Conservation (phyloP, 2,888 invertebrate genomes). For the Campaea margaritaria region DNA sequence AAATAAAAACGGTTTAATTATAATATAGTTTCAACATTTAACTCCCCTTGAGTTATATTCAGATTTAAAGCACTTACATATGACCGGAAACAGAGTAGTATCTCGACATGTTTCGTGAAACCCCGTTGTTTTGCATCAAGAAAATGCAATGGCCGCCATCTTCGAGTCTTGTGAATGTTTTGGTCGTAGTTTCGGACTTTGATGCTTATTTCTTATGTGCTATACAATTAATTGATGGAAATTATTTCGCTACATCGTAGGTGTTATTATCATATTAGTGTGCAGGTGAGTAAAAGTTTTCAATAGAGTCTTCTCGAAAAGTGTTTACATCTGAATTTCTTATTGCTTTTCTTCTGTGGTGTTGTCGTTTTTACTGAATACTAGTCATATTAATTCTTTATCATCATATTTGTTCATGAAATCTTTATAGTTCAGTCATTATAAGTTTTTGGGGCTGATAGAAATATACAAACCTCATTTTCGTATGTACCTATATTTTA, state of each 20-base stretch:
- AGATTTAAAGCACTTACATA: slow-evolving; percentile 13
- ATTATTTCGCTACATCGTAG: slow-evolving; percentile 74
- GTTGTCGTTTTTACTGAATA: slow-evolving; percentile 79
- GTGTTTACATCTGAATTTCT: slow-evolving; percentile 91
- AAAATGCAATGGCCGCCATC: slow-evolving; percentile 94
- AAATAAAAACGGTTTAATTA: background rate
- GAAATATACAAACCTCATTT: slow-evolving; percentile 78
- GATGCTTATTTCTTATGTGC: slow-evolving; percentile 75
- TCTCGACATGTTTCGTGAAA: slow-evolving; percentile 79
- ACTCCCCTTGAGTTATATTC: background rate
- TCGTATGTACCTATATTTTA: slow-evolving; percentile 71
- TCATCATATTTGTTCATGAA: slow-evolving; percentile 36
- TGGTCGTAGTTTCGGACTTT: slow-evolving; percentile 85
- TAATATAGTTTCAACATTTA: background rate
- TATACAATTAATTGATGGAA: slow-evolving; percentile 79
- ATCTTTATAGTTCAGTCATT: slow-evolving; percentile 52
- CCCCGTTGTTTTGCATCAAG: slow-evolving; percentile 91
- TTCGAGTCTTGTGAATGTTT: slow-evolving; percentile 93
- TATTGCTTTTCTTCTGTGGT: slow-evolving; percentile 85
- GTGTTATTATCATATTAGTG: slow-evolving; percentile 65
- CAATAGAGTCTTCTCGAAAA: slow-evolving; percentile 77
- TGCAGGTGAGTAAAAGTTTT: slow-evolving; percentile 73
- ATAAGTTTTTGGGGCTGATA: slow-evolving; percentile 52
- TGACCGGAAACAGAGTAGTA: slow-evolving; percentile 71
- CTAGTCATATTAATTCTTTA: slow-evolving; percentile 48